Evolutionary conservation across 2,113 vertebrate genomes (phyloP).

Genomic region (Blennius ocellaris): DNA sequence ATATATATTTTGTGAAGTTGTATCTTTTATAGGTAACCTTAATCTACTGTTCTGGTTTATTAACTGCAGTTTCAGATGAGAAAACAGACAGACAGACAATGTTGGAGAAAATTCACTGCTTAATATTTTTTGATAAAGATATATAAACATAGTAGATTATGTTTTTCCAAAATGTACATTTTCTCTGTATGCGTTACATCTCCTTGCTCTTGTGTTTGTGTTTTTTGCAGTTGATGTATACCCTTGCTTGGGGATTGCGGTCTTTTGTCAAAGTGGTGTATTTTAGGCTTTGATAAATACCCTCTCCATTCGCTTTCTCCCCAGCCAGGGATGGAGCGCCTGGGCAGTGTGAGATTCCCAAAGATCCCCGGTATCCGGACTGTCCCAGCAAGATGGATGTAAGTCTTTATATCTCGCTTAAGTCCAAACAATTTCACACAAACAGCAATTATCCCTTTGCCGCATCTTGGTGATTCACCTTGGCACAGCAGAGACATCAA

Average conservation of each 20-base stretch:
- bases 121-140: neutral
- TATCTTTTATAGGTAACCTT: neutral
- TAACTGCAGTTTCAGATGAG: neutral
- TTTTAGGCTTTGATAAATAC: slow-evolving; percentile 32
- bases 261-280: slow-evolving; percentile 2
- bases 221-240: slow-evolving; percentile 9
- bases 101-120: neutral
- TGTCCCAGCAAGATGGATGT: slow-evolving; percentile 96
- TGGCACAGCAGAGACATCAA: slow-evolving; percentile 28
- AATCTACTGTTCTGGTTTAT: neutral
- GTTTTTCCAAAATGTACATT: neutral
- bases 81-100: neutral
- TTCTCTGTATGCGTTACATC: neutral
- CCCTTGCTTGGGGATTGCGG: neutral
- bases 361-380: slow-evolving; percentile 93
- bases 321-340: slow-evolving; percentile 85
- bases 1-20: neutral
- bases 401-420: slow-evolving; percentile 73
- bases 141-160: neutral
- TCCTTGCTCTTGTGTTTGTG: slow-evolving; percentile 17
- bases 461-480: slow-evolving; percentile 25
- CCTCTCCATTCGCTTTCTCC: slow-evolving; percentile 34
- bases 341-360: slow-evolving; percentile 93
- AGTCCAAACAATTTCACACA: slow-evolving; percentile 13
- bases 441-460: neutral